phyloP scores from a whole-genome alignment of 2,888 invertebrate genomes.

The Platynereis dumerilii region DNA sequence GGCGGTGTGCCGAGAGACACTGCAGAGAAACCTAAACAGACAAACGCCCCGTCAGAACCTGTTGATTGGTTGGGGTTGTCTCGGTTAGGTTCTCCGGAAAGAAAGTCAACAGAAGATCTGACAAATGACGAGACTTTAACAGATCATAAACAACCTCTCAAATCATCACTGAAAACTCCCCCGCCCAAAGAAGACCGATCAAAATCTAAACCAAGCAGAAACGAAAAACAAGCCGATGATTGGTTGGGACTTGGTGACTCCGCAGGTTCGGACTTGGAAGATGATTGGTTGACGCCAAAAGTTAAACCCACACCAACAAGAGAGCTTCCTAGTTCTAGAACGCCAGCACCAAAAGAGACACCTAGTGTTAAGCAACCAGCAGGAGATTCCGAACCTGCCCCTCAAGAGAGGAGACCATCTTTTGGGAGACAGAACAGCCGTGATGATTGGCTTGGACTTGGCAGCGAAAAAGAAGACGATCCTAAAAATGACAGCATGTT shows the following conservation, averaged over 20 bases:
- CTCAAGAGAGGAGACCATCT: neutral
- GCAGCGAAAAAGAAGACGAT: no score
- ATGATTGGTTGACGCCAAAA: constrained; percentile 22
- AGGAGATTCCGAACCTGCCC: neutral
- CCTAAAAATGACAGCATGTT: no score
- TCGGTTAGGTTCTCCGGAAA: constrained; percentile 33
- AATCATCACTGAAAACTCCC: constrained; percentile 1
- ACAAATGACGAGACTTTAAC: neutral
- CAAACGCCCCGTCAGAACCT: constrained; percentile 25
- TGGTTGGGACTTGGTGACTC: constrained; percentile 28
- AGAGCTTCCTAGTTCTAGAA: constrained; percentile 6
- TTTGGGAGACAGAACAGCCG: neutral
- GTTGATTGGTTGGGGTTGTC: constrained; percentile 37
- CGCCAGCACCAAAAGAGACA: constrained; percentile 28
- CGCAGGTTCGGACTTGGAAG: constrained; percentile 4
- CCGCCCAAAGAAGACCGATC: neutral
- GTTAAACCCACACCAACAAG: constrained; percentile 16
- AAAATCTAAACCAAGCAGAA: neutral
- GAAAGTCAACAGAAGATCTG: neutral
- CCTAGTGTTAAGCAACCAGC: constrained; percentile 35
- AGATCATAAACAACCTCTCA: neutral
- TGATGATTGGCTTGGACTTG: constrained; percentile 18
- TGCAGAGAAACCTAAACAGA: neutral
- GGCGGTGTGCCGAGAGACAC: constrained; percentile 16
- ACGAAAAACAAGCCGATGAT: constrained; percentile 21